Base-by-base conservation (phyloP, 1,140 invertebrate species). In the Ephestia elutella region DNA sequence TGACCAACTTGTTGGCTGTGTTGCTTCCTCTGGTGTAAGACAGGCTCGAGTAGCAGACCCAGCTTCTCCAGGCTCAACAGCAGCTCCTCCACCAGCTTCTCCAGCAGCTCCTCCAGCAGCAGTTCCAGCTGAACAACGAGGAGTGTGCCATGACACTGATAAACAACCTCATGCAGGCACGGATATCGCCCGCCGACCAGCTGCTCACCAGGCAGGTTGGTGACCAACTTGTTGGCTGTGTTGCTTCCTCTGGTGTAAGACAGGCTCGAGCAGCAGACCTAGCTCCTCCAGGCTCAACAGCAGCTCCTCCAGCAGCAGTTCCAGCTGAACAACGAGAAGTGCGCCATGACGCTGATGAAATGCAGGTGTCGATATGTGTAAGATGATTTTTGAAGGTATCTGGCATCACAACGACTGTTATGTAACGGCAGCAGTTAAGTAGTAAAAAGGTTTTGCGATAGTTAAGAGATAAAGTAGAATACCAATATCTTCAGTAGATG, bases 241-340 rank as follows among this genome's bases (percentile, higher is more conserved):
- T n/a, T n/a, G n/a, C n/a, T n/a, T n/a, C n/a, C n/a, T n/a, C n/a
- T n/a, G n/a, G n/a, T n/a, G n/a, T n/a, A n/a, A n/a, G n/a, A 49
- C 62, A 90, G 86, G 68, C 65, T 88, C 58, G 86, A 87, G 62
- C 89, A 90, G 63, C 89, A 90, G 65, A 85, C 90, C 7, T 89
- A 90, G 68, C 68, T 86, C 15, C 73, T 86, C 15, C 89, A 89
- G 79, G 82, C 78, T 8, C 81, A 88, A 59, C 90, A 91, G 57
- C 89, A 88, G 25, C 78, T 90, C 11, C 76, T 89, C 25, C 87
- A 90, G 62, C 83, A 89, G 51, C 89, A 89, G 73, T 84, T 89
- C 59, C 84, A 89, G 62, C 82, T 86, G 28, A 89, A 71, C 68
- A 86, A 75, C 70, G 87, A 88, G 54, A 85, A 86, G 49, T 75